Conservation (phyloP, 2,797 vertebrate species). For the Martes flavigula region DNA sequence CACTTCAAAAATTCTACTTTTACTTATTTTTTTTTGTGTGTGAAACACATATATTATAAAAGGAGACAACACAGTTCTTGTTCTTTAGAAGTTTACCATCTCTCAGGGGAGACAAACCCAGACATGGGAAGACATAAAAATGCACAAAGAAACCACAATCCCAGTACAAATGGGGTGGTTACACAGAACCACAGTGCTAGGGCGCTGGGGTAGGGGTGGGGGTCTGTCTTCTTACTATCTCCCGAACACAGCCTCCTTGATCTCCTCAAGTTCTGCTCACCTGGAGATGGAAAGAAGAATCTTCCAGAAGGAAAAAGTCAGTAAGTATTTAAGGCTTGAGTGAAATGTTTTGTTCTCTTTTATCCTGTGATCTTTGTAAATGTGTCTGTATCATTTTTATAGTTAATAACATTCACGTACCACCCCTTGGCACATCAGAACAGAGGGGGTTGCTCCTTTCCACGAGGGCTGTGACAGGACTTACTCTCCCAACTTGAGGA, state of each 20-base stretch:
- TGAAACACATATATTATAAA: neutral
- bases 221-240: neutral
- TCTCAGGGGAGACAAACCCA: conserved; percentile 61
- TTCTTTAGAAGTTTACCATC: conserved; percentile 40
- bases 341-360: neutral
- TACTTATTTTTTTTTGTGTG: neutral
- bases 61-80: conserved; percentile 39
- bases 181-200: neutral
- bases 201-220: neutral
- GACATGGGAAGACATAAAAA: conserved; percentile 48
- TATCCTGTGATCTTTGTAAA: neutral
- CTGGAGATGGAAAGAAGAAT: neutral
- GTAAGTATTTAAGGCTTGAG: neutral
- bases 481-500: neutral
- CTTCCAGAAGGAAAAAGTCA: neutral
- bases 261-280: neutral
- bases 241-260: neutral
- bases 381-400: neutral
- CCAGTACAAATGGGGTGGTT: neutral
- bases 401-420: neutral
- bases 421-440: neutral
- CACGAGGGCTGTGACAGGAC: fast-evolving
- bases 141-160: conserved; percentile 27
- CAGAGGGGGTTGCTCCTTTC: neutral
- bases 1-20: neutral